phyloP scores from a whole-genome alignment of 1,140 invertebrate species.

The Panagrolaimus sp. region DNA sequence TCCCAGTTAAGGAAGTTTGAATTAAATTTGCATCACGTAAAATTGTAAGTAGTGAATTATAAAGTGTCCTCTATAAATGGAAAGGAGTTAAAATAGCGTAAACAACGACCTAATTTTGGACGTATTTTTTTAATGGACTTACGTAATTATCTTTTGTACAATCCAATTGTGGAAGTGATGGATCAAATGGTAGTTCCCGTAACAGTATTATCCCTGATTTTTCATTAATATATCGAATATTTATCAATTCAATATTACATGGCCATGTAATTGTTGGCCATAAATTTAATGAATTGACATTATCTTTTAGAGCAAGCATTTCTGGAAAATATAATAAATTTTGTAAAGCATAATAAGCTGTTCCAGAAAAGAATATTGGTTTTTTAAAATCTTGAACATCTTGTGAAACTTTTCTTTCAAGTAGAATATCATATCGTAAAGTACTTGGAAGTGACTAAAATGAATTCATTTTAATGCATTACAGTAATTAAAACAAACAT shows the following conservation, averaged over 20 bases:
- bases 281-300: constrained; percentile 3
- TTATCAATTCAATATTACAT: constrained; percentile 22
- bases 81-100: neutral
- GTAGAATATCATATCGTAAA: neutral
- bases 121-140: neutral
- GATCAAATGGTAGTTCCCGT: neutral
- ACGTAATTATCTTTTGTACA: neutral
- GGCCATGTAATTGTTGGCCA: constrained; percentile 15
- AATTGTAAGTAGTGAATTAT: neutral
- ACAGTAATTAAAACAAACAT: neutral
- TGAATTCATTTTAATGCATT: constrained; percentile 12
- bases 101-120: neutral
- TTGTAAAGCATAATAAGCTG: constrained; percentile 17
- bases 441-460: neutral
- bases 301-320: constrained; percentile 5
- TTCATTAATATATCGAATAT: constrained; percentile 18
- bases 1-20: neutral
- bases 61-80: neutral
- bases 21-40: neutral
- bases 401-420: constrained; percentile 1
- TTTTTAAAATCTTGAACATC: constrained; percentile 12
- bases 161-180: neutral
- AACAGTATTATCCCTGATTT: neutral
- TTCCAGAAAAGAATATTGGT: constrained; percentile 17
- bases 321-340: constrained; percentile 14